Evolutionary conservation across 2,797 vertebrate species (phyloP).

Genomic region (Muraenolepis orangiensis): DNA sequence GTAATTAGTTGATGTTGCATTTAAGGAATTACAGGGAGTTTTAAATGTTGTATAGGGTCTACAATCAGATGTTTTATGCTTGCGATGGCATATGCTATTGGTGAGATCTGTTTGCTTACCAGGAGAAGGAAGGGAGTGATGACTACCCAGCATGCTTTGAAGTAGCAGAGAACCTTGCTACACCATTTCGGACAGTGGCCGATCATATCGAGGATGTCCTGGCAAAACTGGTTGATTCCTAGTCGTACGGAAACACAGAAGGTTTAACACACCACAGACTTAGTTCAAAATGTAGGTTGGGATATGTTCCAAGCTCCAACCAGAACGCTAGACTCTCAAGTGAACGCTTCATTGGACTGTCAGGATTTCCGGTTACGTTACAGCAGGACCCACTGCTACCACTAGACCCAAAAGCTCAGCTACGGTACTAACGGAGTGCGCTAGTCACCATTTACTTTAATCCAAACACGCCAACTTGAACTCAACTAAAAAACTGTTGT

Average conservation of each 20-base stretch:
- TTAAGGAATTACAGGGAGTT: background rate
- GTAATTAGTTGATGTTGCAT: background rate
- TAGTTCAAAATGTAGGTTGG: too few species aligned
- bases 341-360: too few species aligned
- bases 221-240: slow-evolving; percentile 83
- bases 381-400: too few species aligned
- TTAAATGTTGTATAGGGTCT: background rate
- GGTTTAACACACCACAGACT: background rate
- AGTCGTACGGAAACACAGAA: background rate
- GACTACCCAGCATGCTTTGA: slow-evolving; percentile 82
- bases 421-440: too few species aligned
- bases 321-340: too few species aligned
- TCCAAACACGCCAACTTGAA: too few species aligned
- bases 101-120: slow-evolving; percentile 60
- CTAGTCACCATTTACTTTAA: too few species aligned
- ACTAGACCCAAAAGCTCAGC: too few species aligned
- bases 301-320: too few species aligned
- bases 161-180: slow-evolving; percentile 75
- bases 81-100: background rate
- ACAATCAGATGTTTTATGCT: background rate
- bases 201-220: slow-evolving; percentile 82
- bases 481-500: too few species aligned
- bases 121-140: slow-evolving; percentile 77
- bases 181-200: slow-evolving; percentile 78
- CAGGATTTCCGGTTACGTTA: too few species aligned